phyloP scores from a whole-genome alignment of 2,113 vertebrate species.

The Dermatemys mawii region DNA sequence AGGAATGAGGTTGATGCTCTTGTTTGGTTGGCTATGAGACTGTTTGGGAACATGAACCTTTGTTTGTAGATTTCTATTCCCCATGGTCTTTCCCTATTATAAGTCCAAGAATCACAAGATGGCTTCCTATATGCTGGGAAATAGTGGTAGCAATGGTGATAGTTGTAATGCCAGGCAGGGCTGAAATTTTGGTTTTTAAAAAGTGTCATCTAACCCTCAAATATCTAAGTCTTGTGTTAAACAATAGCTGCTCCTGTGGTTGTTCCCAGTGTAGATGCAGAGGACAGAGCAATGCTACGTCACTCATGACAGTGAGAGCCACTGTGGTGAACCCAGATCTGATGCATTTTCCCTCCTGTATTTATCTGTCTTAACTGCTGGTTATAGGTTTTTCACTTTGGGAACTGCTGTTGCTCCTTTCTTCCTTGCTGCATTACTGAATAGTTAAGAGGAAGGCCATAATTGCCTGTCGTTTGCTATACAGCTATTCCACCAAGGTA shows the following conservation, averaged over 20 bases:
- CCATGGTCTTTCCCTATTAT: neutral
- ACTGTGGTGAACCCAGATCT: neutral
- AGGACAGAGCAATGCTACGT: neutral
- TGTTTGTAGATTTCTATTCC: neutral
- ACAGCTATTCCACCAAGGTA: neutral
- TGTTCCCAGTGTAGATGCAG: fast-evolving
- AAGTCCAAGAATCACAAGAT: neutral
- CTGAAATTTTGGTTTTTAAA: neutral
- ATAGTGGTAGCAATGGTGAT: neutral
- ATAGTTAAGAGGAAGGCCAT: neutral
- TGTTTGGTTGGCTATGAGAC: neutral
- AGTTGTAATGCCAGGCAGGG: neutral
- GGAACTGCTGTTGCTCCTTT: neutral
- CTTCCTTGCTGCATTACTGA: neutral
- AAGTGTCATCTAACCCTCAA: neutral
- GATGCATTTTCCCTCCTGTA: neutral
- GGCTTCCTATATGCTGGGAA: neutral
- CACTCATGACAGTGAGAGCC: neutral
- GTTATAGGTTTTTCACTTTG: neutral
- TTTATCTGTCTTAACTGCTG: neutral
- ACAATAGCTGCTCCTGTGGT: neutral
- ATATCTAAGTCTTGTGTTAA: neutral
- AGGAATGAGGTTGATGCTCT: neutral
- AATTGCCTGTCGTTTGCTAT: neutral
- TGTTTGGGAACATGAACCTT: neutral